A percentile compares a stretch with the other conserved stretches of the same genome.
phyloP scores from a whole-genome alignment of 2,797 vertebrate genomes.

The Lemur catta region DNA sequence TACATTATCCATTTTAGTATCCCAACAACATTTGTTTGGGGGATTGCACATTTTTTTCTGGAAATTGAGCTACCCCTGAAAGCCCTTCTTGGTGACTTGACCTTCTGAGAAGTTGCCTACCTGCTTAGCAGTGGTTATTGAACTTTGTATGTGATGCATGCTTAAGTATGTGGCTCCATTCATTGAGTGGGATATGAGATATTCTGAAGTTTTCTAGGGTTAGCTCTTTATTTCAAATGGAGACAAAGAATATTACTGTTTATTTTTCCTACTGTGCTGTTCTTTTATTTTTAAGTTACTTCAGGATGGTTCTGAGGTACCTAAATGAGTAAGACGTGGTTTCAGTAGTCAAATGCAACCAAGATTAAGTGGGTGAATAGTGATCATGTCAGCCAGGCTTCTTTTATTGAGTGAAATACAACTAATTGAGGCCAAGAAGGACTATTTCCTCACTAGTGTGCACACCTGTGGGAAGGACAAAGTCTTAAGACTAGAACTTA shows the following conservation, averaged over 20 bases:
- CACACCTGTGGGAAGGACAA: not conserved
- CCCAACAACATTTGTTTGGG: not conserved
- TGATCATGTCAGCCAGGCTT: not conserved
- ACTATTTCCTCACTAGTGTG: not conserved
- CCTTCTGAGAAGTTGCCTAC: not conserved
- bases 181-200: not conserved
- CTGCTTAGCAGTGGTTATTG: not conserved
- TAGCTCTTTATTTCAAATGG: not conserved
- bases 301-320: not conserved
- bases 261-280: not conserved
- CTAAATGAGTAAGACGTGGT: not conserved
- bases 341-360: not conserved
- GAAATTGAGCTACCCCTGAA: not conserved
- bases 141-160: not conserved
- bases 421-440: not conserved
- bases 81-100: not conserved
- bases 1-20: not conserved
- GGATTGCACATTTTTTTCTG: not conserved
- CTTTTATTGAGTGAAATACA: not conserved
- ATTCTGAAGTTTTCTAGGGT: not conserved
- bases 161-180: not conserved
- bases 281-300: not conserved
- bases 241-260: not conserved
- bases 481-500: not conserved
- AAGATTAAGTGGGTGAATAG: not conserved